These are phyloP conservation scores for Tricholauxania praeusta DNA, from an alignment of 2,888 invertebrate genomes.

Conservation along the genomic window DNA sequence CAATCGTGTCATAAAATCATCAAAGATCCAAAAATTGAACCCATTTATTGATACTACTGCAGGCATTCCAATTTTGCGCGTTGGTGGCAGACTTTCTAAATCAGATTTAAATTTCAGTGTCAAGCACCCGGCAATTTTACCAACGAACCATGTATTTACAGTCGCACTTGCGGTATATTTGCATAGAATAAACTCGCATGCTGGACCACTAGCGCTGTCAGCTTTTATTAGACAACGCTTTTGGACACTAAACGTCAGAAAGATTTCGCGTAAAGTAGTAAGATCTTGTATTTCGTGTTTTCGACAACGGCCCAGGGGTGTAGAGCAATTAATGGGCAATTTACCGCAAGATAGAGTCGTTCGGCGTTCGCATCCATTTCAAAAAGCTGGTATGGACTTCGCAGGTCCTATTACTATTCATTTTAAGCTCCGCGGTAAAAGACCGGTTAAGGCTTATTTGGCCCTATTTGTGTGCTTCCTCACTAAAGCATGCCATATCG, in stretches of 20 bases:
- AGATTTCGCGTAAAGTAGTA: constrained; percentile 5
- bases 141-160: background rate
- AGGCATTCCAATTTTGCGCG: background rate
- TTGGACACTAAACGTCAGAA: background rate
- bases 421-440: constrained; percentile 23
- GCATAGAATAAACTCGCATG: background rate
- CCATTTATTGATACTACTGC: background rate
- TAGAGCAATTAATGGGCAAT: too few species aligned
- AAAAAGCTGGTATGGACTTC: constrained; percentile 28
- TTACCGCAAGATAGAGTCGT: too few species aligned
- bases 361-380: too few species aligned
- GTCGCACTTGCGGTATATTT: background rate
- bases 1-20: background rate
- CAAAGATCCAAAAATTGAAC: constrained; percentile 1
- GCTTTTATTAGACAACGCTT: constrained; percentile 1
- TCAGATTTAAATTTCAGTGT: background rate
- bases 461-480: too few species aligned
- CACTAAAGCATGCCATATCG: too few species aligned
- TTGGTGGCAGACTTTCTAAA: background rate
- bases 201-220: background rate
- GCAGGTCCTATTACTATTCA: constrained; percentile 37
- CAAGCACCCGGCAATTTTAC: constrained; percentile 7
- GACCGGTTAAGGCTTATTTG: constrained; percentile 38
- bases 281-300: constrained; percentile 19
- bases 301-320: background rate